phyloP scores from a whole-genome alignment of 2,888 invertebrate genomes.

The Proisotoma minuta region DNA sequence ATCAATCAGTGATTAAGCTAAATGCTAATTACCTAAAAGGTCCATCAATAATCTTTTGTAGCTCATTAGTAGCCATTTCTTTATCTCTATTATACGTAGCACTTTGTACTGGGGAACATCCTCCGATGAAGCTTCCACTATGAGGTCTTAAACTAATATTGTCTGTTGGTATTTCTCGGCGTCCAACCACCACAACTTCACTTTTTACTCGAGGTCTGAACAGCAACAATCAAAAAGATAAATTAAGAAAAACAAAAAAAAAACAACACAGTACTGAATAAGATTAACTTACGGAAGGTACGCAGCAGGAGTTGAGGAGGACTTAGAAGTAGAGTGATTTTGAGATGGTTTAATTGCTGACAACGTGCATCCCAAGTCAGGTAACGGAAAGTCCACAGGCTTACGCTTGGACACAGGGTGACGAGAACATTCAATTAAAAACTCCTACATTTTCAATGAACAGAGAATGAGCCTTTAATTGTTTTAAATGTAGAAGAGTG shows the following conservation, averaged over 20 bases:
- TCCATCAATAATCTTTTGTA: background rate
- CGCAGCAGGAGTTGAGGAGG: background rate
- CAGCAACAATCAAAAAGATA: background rate
- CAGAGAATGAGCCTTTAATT: background rate
- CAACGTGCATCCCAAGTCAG: constrained; percentile 38
- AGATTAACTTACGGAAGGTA: constrained; percentile 22
- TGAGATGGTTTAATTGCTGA: constrained; percentile 19
- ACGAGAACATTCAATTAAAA: constrained; percentile 42
- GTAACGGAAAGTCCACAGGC: constrained; percentile 31
- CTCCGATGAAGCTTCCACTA: constrained; percentile 45
- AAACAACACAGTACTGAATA: background rate
- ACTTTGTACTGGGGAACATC: constrained; percentile 21
- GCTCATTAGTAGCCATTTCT: background rate
- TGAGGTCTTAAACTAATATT: constrained; percentile 46
- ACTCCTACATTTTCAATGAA: constrained; percentile 27
- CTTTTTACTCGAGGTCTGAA: constrained; percentile 32
- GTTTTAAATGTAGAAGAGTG: too few species aligned
- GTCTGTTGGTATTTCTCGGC: constrained; percentile 32
- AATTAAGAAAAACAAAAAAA: background rate
- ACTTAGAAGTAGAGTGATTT: background rate
- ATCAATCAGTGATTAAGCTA: too few species aligned
- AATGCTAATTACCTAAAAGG: constrained; percentile 1
- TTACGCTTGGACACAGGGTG: constrained; percentile 37
- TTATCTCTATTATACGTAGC: background rate
- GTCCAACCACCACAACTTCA: constrained; percentile 20